A percentile compares a stretch with the other conserved stretches of the same genome.
phyloP scores from a whole-genome alignment of 2,797 vertebrate species.

The Acrossocheilus fasciatus region DNA sequence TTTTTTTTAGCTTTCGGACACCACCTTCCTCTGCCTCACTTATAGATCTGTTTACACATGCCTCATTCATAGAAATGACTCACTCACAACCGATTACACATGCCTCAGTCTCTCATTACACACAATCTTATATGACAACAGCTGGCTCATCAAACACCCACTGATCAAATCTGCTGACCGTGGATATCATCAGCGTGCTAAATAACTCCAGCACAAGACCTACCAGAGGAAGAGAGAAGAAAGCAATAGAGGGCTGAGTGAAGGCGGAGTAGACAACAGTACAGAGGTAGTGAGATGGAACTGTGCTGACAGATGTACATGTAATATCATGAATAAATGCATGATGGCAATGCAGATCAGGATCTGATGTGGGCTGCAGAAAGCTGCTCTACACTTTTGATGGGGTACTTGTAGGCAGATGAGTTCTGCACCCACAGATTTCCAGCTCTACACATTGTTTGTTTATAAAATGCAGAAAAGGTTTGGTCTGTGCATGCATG shows the following conservation, averaged over 20 bases:
- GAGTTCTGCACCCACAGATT: background rate
- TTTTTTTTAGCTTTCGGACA: background rate
- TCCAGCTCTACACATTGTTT: background rate
- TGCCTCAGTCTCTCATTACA: conserved; percentile 20
- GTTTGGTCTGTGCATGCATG: background rate
- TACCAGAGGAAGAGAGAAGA: background rate
- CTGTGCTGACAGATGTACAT: conserved; percentile 27
- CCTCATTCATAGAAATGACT: conserved; percentile 27
- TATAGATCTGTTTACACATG: conserved; percentile 12
- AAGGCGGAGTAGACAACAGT: conserved; percentile 19
- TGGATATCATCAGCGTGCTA: background rate
- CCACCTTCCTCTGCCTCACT: background rate
- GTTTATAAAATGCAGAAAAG: background rate
- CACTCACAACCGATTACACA: conserved; percentile 22
- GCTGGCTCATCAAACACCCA: conserved; percentile 36
- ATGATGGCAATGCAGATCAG: conserved; percentile 34
- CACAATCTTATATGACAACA: conserved; percentile 22
- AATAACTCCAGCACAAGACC: background rate
- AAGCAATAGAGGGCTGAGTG: background rate
- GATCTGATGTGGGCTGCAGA: background rate
- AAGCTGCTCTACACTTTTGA: background rate
- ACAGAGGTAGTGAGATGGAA: conserved; percentile 1
- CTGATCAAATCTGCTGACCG: conserved; percentile 31
- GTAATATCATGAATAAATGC: conserved; percentile 39
- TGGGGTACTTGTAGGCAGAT: background rate